Conservation (phyloP, 1,140 invertebrate species). For the Conopomorpha cramerella region DNA sequence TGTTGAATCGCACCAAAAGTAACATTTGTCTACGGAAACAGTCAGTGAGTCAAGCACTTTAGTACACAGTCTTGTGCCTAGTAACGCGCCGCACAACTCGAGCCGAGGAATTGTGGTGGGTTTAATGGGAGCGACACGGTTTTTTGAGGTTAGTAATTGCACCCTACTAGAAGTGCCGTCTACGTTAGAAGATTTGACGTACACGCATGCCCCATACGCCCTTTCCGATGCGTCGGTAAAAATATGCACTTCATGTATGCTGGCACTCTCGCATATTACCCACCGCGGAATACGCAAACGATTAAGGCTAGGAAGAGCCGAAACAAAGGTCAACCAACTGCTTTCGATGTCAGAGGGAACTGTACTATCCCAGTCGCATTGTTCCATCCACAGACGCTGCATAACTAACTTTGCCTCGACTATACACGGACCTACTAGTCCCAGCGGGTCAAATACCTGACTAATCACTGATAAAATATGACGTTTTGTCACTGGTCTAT, state of each 20-base stretch:
- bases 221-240: conserved; percentile 12
- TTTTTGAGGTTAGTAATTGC: conserved; percentile 13
- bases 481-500: not conserved
- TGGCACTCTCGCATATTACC: conserved; percentile 1
- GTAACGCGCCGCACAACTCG: conserved; percentile 7
- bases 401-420: not conserved
- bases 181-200: conserved; percentile 1
- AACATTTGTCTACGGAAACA: conserved; percentile 2
- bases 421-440: not conserved
- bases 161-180: conserved; percentile 2
- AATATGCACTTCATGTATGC: conserved; percentile 8
- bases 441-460: conserved; percentile 1
- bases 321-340: not conserved
- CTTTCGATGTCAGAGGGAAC: not conserved
- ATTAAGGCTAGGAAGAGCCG: not conserved
- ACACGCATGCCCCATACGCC: conserved; percentile 10
- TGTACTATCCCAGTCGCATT: not conserved
- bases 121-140: not conserved
- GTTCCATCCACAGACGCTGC: not conserved
- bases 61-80: conserved; percentile 23
- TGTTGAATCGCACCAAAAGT: conserved; percentile 2
- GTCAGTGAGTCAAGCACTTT: conserved; percentile 12
- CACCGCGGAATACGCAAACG: conserved; percentile 5
- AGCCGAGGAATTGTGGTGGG: conserved; percentile 6
- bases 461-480: not conserved